These are phyloP conservation scores for Nymphalis urticae DNA, from an alignment of 2,888 invertebrate genomes.

Conservation along the genomic window DNA sequence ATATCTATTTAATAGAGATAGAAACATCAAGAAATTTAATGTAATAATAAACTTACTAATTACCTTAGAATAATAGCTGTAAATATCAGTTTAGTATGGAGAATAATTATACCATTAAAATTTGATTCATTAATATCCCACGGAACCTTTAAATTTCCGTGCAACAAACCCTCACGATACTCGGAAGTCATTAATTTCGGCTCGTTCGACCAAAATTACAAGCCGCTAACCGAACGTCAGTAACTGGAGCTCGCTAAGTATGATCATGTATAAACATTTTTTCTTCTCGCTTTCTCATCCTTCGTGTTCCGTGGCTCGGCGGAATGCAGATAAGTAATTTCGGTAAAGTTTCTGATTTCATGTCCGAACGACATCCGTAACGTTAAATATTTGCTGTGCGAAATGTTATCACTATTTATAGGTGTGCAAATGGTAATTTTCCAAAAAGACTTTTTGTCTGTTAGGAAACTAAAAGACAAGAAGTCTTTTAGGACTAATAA, in stretches of 20 bases:
- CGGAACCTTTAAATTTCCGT: neutral
- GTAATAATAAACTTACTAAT: too few species aligned
- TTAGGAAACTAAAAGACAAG: too few species aligned
- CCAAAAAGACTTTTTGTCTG: too few species aligned
- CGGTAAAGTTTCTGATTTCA: conserved; percentile 7
- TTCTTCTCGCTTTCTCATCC: conserved; percentile 4
- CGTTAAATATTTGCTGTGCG: neutral
- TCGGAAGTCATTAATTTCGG: conserved; percentile 9
- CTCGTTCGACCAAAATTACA: conserved; percentile 26
- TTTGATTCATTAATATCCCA: neutral
- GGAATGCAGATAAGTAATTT: conserved; percentile 5
- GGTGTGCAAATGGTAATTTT: too few species aligned
- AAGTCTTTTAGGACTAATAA: too few species aligned
- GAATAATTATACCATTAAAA: too few species aligned
- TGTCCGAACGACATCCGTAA: neutral
- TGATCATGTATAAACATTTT: conserved; percentile 4
- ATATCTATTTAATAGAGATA: too few species aligned
- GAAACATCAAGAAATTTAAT: too few species aligned
- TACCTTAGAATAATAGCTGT: too few species aligned
- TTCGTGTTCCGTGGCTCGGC: neutral
- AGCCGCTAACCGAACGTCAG: conserved; percentile 16
- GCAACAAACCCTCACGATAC: neutral
- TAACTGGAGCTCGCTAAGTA: conserved; percentile 20
- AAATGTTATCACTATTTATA: too few species aligned
- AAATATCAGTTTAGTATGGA: too few species aligned